These are phyloP conservation scores for Pseudorhombus dupliciocellatus DNA, from an alignment of 2,113 vertebrate genomes.

Conservation along the genomic window DNA sequence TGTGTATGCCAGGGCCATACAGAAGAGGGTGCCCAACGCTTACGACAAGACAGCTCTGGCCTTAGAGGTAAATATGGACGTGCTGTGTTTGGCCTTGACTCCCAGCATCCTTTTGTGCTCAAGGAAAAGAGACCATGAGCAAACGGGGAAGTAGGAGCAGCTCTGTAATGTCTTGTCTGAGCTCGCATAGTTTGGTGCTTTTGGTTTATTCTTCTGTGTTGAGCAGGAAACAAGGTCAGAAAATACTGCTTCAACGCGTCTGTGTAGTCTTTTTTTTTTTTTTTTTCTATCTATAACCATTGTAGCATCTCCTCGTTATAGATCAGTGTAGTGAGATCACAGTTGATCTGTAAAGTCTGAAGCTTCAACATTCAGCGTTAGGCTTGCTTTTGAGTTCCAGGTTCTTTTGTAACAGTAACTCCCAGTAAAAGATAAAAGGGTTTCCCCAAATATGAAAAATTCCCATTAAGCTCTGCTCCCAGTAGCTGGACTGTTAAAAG, in stretches of 20 bases:
- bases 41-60: constrained; percentile 99
- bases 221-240: constrained; percentile 22
- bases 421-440: constrained; percentile 4
- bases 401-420: neutral
- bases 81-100: neutral
- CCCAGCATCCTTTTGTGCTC: neutral
- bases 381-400: neutral
- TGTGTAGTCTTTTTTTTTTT: neutral
- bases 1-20: constrained; percentile 96
- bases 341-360: neutral
- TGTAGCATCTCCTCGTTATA: neutral
- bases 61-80: constrained; percentile 89
- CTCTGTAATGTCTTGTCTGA: neutral
- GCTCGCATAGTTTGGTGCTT: neutral
- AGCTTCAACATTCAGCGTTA: neutral
- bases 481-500: constrained; percentile 43
- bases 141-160: neutral
- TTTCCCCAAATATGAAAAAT: constrained; percentile 8
- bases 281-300: constrained; percentile 1
- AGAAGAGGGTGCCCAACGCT: constrained; percentile 99
- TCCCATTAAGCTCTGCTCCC: constrained; percentile 22
- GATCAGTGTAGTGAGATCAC: constrained; percentile 4
- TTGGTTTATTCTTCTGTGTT: constrained; percentile 8
- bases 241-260: neutral
- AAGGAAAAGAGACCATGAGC: no score